Percentiles rank a stretch among this genome's conserved stretches.
These are phyloP conservation scores for Aurelia coerulea DNA, from an alignment of 30 jellyfish, hydroid and myxozoan genomes.

Conservation along the genomic window DNA sequence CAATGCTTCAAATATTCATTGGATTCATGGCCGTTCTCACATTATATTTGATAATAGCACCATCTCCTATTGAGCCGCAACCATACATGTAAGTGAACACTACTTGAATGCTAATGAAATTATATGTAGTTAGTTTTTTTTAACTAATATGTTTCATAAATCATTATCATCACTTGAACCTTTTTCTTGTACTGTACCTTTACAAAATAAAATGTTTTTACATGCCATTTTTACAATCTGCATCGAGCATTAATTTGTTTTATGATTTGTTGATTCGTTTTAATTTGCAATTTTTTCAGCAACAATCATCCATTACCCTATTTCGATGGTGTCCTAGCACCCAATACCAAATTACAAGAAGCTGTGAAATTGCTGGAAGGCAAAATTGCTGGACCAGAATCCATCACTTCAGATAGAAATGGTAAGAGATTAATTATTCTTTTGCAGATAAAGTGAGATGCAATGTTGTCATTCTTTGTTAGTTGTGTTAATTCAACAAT, in stretches of 20 bases:
- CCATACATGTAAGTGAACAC: constrained; percentile 51
- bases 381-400: constrained; percentile 90
- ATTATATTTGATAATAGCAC: constrained; percentile 71
- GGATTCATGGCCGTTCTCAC: constrained; percentile 45
- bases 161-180: background rate
- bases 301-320: constrained; percentile 66
- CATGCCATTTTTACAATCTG: no score
- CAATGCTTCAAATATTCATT: constrained; percentile 30
- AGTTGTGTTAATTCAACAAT: background rate
- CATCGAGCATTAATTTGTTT: no score
- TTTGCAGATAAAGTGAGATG: background rate
- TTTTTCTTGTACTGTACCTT: background rate
- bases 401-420: constrained; percentile 76
- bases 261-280: no score
- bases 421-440: constrained; percentile 41
- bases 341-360: constrained; percentile 79
- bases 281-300: constrained; percentile 17
- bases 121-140: background rate
- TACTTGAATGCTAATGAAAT: background rate
- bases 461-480: background rate
- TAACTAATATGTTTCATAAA: no score
- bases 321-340: constrained; percentile 87
- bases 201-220: no score
- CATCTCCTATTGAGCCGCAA: constrained; percentile 91
- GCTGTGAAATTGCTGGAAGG: constrained; percentile 79